Evolutionary conservation across 2,888 invertebrate genomes (phyloP), one percentile per base, ranked within the genome.

Genomic region (Abrostola tripartita): DNA sequence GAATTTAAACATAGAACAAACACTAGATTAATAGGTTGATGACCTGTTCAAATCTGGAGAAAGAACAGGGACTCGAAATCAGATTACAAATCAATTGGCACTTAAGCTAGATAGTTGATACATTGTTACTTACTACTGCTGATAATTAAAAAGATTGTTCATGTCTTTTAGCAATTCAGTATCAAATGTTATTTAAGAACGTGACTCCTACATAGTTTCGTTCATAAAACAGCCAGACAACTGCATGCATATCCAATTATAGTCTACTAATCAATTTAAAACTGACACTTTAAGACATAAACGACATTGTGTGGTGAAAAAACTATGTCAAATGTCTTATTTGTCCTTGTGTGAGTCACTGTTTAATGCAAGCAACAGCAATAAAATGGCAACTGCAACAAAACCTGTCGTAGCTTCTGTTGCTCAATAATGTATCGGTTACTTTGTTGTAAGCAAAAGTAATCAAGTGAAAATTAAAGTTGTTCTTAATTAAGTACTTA

Each of bases 321-420:
- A 70, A 69, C 53, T 54, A 71, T 74, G 69, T 67, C 63, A 67
- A 56, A 58, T 66, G 71, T 65, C 68, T 56, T 50, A 40, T 40
- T 74, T 72, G 79, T 70, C 76, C 74, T 72, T 65, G 76, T 68
- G 63, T 71, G 71, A 69, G 57, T 76, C 67, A 78, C 54, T 74
- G 10, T 56, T 35, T 62, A 59, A 56, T 68, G 64, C 60, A 72
- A 54, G 59, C 55, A 52, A 74, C 68, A 67, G 65, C 59, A 77
- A 72, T 65, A 70, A 70, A 73, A 70, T 49, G 7, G 71, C 63
- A 65, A 66, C n/a, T 53, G 54, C 59, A 66, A 53, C 68, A 62
- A 68, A 69, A 66, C 12, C 44, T 49, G 58, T 41, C 61, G 53
- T 38, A 42, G 63, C 42, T 72, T 72, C 37, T 58, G 50, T 77